Conservation (phyloP, 2,113 vertebrate genomes). For the Osmerus mordax region DNA sequence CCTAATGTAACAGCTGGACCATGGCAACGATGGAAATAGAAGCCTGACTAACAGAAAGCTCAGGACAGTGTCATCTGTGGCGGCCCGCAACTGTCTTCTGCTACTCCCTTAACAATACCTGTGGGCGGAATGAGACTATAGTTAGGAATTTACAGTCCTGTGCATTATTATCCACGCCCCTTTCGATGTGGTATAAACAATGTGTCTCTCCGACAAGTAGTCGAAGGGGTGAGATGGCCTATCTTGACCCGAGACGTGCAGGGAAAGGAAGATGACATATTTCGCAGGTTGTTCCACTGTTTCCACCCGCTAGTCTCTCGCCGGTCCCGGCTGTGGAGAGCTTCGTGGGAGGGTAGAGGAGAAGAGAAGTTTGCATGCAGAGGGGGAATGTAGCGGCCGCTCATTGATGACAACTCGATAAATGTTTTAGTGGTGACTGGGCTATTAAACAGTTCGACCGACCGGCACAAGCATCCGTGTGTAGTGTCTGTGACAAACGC, state of each 20-base stretch:
- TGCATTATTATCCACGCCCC: too few species aligned
- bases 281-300: conserved; percentile 24
- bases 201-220: too few species aligned
- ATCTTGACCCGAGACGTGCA: background rate
- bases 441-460: conserved; percentile 38
- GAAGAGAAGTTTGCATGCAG: conserved; percentile 77
- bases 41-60: background rate
- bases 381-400: conserved; percentile 86
- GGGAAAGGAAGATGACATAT: background rate
- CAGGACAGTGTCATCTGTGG: background rate
- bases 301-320: conserved; percentile 50
- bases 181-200: too few species aligned
- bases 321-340: conserved; percentile 54
- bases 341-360: conserved; percentile 42
- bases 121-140: background rate
- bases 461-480: conserved; percentile 27
- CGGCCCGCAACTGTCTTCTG: too few species aligned
- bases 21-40: conserved; percentile 79
- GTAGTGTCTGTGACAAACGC: background rate
- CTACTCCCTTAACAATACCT: too few species aligned
- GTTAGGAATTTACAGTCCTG: background rate
- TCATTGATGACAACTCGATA: conserved; percentile 83
- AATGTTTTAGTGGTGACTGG: conserved; percentile 86
- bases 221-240: too few species aligned
- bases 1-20: conserved; percentile 79